Evolutionary conservation across 2,888 invertebrate species (phyloP), one percentile per base, ranked within the genome.

Genomic region (Oxystoma pomonae): DNA sequence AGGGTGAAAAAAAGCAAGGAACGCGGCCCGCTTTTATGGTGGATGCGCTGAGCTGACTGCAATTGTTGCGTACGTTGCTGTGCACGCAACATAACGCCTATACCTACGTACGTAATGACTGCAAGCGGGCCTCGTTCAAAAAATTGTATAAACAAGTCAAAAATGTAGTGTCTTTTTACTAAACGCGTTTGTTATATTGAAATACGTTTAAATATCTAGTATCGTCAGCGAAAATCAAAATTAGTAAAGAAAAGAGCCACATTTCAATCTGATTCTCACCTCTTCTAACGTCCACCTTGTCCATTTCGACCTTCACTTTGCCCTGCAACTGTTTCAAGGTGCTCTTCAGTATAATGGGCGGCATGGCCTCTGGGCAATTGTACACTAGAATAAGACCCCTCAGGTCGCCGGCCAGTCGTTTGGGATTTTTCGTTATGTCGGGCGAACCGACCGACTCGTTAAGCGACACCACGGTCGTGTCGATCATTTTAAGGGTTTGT

Each of bases 401-500:
- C 57, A 86, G 72, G 72, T 87, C 86, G 0, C 86, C 86, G 1
- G 83, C 81, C 20, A 86, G 73, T 62, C 83, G 77, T 68, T 80
- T 81, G 1, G 84, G 83, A 65, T 80, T 80, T 56, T 81, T 80
- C 64, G 78, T 77, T n/a, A 85, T 76, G 67, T 85, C 83, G 19
- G 84, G 80, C 0, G 83, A 81, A 35, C 79, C 80, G 1, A 84
- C 81, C 75, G 83, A 83, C 56, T 83, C 82, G 63, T 80, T 82
- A 68, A 87, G 77, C 2, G 86, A 83, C n/a, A 83, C 83, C n/a
- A 87, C 84, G 7, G 87, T 81, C 69, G 83, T 86, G 69, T 86
- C 85, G 62, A 87, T 83, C 71, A 87, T 81, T 50, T 83, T 82
- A 67, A 85, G 80, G 0, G 86, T 86, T 72, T 85, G 85, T 68